These are phyloP conservation scores for Anthoptus insignis DNA, from an alignment of 2,888 invertebrate species.

Conservation along the genomic window DNA sequence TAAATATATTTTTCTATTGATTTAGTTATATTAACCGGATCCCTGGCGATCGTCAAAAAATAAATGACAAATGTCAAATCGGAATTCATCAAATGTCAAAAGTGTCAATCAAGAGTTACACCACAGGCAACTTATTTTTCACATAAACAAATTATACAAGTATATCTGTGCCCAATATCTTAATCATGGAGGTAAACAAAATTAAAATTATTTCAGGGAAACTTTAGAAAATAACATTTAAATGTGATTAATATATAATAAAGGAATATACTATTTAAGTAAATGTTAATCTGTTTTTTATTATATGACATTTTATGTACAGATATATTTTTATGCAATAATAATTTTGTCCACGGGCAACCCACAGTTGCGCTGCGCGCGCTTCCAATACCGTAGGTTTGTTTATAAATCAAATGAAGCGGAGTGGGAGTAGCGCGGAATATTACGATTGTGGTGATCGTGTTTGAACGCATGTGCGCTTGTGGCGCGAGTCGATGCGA, in stretches of 20 bases:
- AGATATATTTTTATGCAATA: too few species aligned
- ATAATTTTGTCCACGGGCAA: too few species aligned
- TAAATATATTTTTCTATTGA: conserved; percentile 41
- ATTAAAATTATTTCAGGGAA: too few species aligned
- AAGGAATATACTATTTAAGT: too few species aligned
- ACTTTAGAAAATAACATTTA: too few species aligned
- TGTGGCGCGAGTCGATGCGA: conserved; percentile 63
- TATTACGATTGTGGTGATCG: conserved; percentile 61
- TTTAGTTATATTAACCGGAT: conserved; percentile 51
- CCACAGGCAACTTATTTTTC: conserved; percentile 2
- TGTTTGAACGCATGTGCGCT: conserved; percentile 50
- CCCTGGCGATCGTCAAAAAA: conserved; percentile 62
- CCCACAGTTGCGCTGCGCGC: conserved; percentile 72
- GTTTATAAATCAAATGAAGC: conserved; percentile 78
- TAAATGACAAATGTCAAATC: conserved; percentile 28
- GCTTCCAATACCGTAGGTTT: conserved; percentile 77
- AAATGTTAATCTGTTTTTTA: too few species aligned
- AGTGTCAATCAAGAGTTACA: not conserved
- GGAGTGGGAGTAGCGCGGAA: conserved; percentile 52
- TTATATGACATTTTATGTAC: too few species aligned
- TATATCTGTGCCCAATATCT: too few species aligned
- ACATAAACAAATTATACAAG: too few species aligned
- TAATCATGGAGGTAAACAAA: too few species aligned
- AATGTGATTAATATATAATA: too few species aligned
- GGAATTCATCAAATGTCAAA: not conserved